Evolutionary conservation across 2,113 vertebrate genomes (phyloP), one percentile per base, ranked within the genome.

Genomic region (Antechinus flavipes): DNA sequence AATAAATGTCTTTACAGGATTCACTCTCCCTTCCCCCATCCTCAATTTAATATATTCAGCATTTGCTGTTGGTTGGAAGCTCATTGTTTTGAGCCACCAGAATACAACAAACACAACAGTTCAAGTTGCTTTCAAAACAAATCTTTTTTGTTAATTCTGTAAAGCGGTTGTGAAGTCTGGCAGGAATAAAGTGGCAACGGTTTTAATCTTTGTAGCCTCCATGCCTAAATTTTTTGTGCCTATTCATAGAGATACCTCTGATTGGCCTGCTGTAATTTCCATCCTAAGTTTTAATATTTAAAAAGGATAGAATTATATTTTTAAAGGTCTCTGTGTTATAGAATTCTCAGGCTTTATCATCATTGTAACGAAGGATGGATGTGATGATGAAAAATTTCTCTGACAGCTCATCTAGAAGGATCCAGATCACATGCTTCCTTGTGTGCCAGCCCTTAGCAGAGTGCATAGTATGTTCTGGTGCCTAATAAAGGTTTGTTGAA

Each of bases 1-100:
- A 99, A 99, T 98, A 0, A 35, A 47, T 54, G 96, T 35, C 97
- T 84, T 99, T 98, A 97, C 98, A 47, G 94, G 90, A 92, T 49
- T 91, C 95, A 49, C 93, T 90, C 95, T 95, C 58, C 68, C 90
- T 42, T 30, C 92, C 27, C 55, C 97, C 92, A 49, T 95, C 49
- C 90, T n/a, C 94, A 56, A 53, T 16, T 49, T 91, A 97, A 97
- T 97, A 96, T 55, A 97, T 93, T 94, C 97, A 93, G 98, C 95
- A 56, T 95, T 98, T 90, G 97, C 96, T 7, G 54, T 94, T 97
- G 96, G 97, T 91, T 35, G 96, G 96, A 97, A 95, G 95, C 96
- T 96, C 93, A 96, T 93, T 98, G 97, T 98, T 96, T 91, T 55
- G 95, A 90, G 97, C 96, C 92, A 95, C 96, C 93, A 94, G 96